A percentile compares a stretch with the other conserved stretches of the same genome.
Conservation (phyloP, 1,140 invertebrate genomes). For the Pteromalus puparum region DNA sequence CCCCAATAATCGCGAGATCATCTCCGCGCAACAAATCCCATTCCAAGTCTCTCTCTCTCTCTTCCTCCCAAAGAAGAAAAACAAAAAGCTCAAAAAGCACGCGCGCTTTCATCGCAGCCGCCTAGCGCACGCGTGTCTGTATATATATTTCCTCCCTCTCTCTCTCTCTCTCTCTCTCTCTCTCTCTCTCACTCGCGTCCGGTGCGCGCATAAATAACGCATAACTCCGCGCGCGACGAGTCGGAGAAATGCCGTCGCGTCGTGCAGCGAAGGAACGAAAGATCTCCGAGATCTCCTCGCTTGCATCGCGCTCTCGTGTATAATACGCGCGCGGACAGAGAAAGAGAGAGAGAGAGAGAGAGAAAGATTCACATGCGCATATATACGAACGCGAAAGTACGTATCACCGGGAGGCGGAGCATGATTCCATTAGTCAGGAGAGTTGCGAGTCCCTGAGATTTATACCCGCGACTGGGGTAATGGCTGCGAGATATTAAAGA, state of each 20-base stretch:
- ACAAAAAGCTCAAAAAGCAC: background rate
- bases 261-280: background rate
- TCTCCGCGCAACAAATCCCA: background rate
- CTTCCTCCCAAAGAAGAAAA: background rate
- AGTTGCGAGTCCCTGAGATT: slow-evolving; percentile 54
- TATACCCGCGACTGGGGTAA: slow-evolving; percentile 39
- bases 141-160: slow-evolving; percentile 52
- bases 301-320: background rate
- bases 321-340: too few relatives aligned
- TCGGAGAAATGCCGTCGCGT: slow-evolving; percentile 19
- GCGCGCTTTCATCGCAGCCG: slow-evolving; percentile 66
- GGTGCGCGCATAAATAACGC: slow-evolving; percentile 65
- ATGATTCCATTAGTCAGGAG: slow-evolving; percentile 71
- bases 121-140: slow-evolving; percentile 22
- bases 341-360: too few relatives aligned
- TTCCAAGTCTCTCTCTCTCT: background rate
- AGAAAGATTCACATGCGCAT: slow-evolving; percentile 13
- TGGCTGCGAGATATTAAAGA: slow-evolving; percentile 55
- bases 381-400: slow-evolving; percentile 45
- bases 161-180: too few relatives aligned
- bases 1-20: background rate
- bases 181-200: slow-evolving; percentile 49
- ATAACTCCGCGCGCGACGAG: slow-evolving; percentile 52
- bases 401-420: slow-evolving; percentile 68
- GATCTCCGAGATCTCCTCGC: background rate